A percentile compares a stretch with the other conserved stretches of the same genome.
Evolutionary conservation across 64 coral and sea anemone species (phyloP).

Genomic region (Montipora cactus): DNA sequence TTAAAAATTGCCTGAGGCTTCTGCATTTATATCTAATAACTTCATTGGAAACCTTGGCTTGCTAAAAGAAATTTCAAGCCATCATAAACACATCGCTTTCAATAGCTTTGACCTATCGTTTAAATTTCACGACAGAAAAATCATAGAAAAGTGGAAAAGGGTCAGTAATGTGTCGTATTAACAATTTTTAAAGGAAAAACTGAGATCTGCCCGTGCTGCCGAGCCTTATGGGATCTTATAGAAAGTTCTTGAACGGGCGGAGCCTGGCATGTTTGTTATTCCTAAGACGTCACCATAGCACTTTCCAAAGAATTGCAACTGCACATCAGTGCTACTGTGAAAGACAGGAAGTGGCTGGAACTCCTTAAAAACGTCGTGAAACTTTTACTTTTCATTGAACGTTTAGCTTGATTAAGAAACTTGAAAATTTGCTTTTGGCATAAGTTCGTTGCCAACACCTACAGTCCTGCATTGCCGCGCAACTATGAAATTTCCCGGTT

Average conservation of each 20-base stretch:
- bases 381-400: no score
- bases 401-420: background rate
- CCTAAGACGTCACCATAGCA: background rate
- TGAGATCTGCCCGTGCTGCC: background rate
- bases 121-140: background rate
- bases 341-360: background rate
- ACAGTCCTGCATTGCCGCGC: background rate
- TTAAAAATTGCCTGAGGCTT: constrained; percentile 23
- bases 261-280: background rate
- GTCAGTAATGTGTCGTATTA: background rate
- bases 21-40: background rate
- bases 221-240: background rate
- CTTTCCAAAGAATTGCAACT: background rate
- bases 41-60: background rate
- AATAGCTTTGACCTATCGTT: background rate
- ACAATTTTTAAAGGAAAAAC: background rate
- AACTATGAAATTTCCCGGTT: background rate
- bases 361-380: background rate
- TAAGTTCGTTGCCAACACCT: background rate
- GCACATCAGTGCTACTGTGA: background rate
- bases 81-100: no score
- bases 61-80: background rate
- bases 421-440: background rate
- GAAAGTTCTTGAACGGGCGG: constrained; percentile 24
- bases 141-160: background rate